Conservation (phyloP, 2,888 invertebrate species). For the Drosophila borealis region DNA sequence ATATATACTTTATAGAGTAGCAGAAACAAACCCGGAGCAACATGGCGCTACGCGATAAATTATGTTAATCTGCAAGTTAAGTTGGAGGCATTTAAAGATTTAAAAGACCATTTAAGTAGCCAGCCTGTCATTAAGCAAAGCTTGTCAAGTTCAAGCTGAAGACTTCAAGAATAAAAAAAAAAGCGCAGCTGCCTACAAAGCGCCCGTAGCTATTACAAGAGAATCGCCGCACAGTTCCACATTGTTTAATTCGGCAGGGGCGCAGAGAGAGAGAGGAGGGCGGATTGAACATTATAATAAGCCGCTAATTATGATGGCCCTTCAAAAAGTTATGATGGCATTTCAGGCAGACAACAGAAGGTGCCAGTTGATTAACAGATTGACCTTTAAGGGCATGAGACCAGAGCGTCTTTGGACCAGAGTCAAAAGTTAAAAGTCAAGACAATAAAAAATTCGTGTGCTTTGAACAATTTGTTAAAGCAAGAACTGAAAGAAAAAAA, state of each 20-base stretch:
- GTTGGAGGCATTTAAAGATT: slow-evolving; percentile 1
- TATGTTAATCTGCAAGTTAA: background rate
- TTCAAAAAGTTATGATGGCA: slow-evolving; percentile 57
- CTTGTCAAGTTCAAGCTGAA: slow-evolving; percentile 21
- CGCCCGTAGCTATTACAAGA: slow-evolving; percentile 7
- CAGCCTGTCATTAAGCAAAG: slow-evolving; percentile 22
- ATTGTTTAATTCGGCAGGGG: slow-evolving; percentile 17
- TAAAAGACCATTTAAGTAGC: slow-evolving; percentile 6
- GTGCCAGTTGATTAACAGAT: slow-evolving; percentile 17
- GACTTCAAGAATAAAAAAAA: slow-evolving; percentile 9
- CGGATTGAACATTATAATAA: slow-evolving; percentile 43
- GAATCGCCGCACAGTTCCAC: slow-evolving; percentile 22
- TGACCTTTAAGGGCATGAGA: slow-evolving; percentile 58
- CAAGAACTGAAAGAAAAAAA: slow-evolving; percentile 4
- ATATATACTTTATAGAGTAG: too few species aligned
- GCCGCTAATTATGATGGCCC: slow-evolving; percentile 77
- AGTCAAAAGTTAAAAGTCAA: slow-evolving; percentile 44
- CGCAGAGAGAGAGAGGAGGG: slow-evolving; percentile 5
- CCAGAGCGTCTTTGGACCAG: slow-evolving; percentile 9
- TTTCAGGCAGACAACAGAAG: slow-evolving; percentile 19
- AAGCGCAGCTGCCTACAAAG: slow-evolving; percentile 16
- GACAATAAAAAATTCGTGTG: slow-evolving; percentile 36
- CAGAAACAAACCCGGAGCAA: too few species aligned
- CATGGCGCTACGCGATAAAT: too few species aligned
- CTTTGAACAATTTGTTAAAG: slow-evolving; percentile 66